phyloP scores from a whole-genome alignment of 2,113 vertebrate genomes.

The pig (Sus scrofa) region T2T-Sscrofa CM000824.6:35615001-35615500 shows the following conservation, averaged over 20 bases:
- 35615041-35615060: background rate
- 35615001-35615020: background rate
- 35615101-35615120: background rate
- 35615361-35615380: background rate
- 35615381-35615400: background rate
- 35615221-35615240: background rate
- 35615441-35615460: background rate
- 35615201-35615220: background rate
- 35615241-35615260: background rate
- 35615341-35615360: background rate
- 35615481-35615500: background rate
- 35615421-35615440: conserved; percentile 10
- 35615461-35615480: background rate
- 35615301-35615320: background rate
- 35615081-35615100: background rate
- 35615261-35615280: background rate
- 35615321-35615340: background rate
- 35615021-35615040: background rate
- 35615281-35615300: background rate
- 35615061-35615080: background rate
- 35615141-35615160: background rate
- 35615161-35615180: background rate
- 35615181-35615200: background rate
- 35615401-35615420: background rate
- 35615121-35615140: background rate